A percentile compares a stretch with the other conserved stretches of the same genome.
These are phyloP conservation scores for Drosophila bifasciata DNA, from an alignment of 1,140 invertebrate species.

Conservation along the genomic window DNA sequence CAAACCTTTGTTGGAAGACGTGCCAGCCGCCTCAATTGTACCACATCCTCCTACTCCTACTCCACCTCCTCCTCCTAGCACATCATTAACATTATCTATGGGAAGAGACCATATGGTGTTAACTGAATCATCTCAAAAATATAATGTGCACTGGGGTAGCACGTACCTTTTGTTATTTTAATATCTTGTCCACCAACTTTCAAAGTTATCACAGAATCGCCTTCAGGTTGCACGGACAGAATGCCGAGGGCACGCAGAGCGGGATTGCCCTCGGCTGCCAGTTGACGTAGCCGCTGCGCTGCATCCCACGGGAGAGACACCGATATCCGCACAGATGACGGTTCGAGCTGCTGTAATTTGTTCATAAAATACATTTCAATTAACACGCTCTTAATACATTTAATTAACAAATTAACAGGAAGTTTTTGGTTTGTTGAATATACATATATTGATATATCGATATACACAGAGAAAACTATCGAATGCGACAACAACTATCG, in stretches of 20 bases:
- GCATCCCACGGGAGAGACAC: conserved; percentile 98
- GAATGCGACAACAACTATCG: background rate
- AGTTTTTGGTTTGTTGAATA: conserved; percentile 22
- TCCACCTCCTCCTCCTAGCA: conserved; percentile 6
- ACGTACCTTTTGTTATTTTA: conserved; percentile 87
- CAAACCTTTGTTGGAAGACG: conserved; percentile 70
- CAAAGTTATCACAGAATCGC: conserved; percentile 96
- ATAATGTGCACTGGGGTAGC: too few species aligned
- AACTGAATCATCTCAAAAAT: background rate
- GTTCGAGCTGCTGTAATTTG: conserved; percentile 91
- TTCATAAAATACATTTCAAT: conserved; percentile 18
- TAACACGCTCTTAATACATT: conserved; percentile 26
- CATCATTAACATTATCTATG: conserved; percentile 69
- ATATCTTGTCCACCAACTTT: conserved; percentile 92
- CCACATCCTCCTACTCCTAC: conserved; percentile 17
- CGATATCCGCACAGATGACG: conserved; percentile 96
- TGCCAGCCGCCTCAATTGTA: conserved; percentile 77
- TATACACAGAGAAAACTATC: conserved; percentile 3
- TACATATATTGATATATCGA: conserved; percentile 60
- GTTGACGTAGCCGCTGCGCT: conserved; percentile 93
- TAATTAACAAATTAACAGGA: conserved; percentile 39
- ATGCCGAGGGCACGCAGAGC: conserved; percentile 95
- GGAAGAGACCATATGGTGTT: background rate
- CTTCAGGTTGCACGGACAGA: conserved; percentile 97
- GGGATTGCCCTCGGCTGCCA: conserved; percentile 94